These are phyloP conservation scores for Gastracanthus pulcherrimus DNA, from an alignment of 2,888 invertebrate species.

Conservation along the genomic window DNA sequence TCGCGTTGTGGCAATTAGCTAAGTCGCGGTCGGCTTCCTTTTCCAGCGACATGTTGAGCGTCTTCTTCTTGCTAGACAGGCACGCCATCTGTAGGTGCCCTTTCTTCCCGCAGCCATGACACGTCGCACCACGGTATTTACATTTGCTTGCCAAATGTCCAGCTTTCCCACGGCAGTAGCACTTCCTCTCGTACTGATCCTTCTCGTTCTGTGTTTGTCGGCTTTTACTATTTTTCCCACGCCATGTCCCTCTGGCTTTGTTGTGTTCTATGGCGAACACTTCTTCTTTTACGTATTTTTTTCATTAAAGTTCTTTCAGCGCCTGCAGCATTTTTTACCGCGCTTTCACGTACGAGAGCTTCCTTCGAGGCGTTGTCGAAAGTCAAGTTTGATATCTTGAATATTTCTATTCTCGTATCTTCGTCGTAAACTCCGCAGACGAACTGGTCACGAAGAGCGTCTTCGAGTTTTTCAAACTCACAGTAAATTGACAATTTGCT, in stretches of 20 bases:
- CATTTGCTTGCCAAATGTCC: background rate
- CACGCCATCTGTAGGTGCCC: background rate
- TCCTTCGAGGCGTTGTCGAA: constrained; percentile 1
- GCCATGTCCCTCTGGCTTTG: no score
- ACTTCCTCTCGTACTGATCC: background rate
- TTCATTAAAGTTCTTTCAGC: background rate
- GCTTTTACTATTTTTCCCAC: no score
- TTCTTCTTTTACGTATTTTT: background rate
- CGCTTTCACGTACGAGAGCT: no score
- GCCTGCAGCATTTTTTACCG: no score
- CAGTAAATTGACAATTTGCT: background rate
- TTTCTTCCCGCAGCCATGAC: background rate
- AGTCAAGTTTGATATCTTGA: background rate
- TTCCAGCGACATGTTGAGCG: no score
- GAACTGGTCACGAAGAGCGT: background rate
- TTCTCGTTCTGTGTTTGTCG: no score
- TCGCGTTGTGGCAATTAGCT: no score
- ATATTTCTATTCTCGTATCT: background rate
- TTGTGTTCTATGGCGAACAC: no score
- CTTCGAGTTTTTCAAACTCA: background rate
- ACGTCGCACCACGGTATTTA: background rate
- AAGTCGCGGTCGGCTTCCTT: no score
- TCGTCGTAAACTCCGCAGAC: no score
- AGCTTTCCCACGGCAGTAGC: background rate
- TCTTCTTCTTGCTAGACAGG: background rate